Evolutionary conservation across 1,140 invertebrate genomes (phyloP).

Genomic region (Cydia splendana): DNA sequence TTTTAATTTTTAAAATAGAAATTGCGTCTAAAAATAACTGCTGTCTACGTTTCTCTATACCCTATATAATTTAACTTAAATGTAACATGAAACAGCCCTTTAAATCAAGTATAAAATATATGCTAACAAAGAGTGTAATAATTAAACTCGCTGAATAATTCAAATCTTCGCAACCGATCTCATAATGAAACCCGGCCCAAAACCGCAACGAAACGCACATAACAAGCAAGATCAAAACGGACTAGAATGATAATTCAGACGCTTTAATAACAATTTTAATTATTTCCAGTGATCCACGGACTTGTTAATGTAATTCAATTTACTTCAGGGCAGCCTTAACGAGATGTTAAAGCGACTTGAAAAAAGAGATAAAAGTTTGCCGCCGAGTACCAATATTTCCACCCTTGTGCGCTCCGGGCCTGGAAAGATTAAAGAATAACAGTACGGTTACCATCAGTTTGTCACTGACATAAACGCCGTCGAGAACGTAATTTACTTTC

Average conservation of each 20-base stretch:
- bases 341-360: slow-evolving; percentile 39
- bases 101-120: too few species aligned
- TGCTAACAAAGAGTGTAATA: not conserved
- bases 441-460: too few species aligned
- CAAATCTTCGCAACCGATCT: slow-evolving; percentile 29
- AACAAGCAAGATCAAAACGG: not conserved
- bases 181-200: slow-evolving; percentile 13
- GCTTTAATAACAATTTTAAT: slow-evolving; percentile 28
- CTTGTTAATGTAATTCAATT: slow-evolving; percentile 45
- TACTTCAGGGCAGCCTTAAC: slow-evolving; percentile 36
- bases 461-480: too few species aligned
- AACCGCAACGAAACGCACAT: not conserved
- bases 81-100: too few species aligned
- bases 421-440: slow-evolving; percentile 22
- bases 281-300: slow-evolving; percentile 35
- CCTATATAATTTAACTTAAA: too few species aligned
- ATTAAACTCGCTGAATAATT: slow-evolving; percentile 16
- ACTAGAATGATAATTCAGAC: not conserved
- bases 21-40: too few species aligned
- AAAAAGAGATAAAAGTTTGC: slow-evolving; percentile 38
- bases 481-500: too few species aligned
- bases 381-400: slow-evolving; percentile 7
- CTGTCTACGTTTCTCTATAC: too few species aligned
- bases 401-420: not conserved
- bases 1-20: too few species aligned